Evolutionary conservation across 2,113 vertebrate genomes (phyloP).

Genomic region (Phocoena phocoena): DNA sequence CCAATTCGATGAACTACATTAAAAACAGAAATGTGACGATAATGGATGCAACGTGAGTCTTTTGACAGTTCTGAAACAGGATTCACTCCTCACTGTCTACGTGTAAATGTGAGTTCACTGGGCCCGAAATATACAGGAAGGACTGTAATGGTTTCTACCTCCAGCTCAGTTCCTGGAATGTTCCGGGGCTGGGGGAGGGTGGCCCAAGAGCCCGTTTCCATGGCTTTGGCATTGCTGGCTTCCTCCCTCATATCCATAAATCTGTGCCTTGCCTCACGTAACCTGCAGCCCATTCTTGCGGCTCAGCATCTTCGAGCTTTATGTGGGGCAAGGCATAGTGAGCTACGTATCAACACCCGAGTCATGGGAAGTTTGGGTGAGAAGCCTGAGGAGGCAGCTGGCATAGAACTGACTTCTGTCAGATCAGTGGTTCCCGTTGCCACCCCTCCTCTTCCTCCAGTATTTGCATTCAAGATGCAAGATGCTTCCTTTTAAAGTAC

Average conservation of each 20-base stretch:
- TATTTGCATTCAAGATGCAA: not conserved
- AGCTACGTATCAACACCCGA: not conserved
- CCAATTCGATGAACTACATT: constrained; percentile 38
- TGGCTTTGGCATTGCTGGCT: not conserved
- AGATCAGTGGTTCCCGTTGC: rapidly evolving
- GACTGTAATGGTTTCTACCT: not conserved
- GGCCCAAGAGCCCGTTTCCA: not conserved
- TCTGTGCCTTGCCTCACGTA: not conserved
- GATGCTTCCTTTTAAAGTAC: not conserved
- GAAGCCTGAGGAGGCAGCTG: not conserved
- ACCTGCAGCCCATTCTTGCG: not conserved
- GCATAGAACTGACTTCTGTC: rapidly evolving
- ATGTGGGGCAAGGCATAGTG: not conserved
- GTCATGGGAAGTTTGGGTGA: not conserved
- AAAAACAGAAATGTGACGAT: constrained; percentile 27
- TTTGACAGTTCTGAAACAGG: constrained; percentile 63
- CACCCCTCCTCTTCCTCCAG: not conserved
- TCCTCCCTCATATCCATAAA: not conserved
- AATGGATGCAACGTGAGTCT: constrained; percentile 5
- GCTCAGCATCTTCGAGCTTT: not conserved
- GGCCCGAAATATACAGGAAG: not conserved
- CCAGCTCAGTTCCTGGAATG: not conserved
- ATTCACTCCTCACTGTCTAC: constrained; percentile 26
- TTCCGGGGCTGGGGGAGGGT: too few relatives aligned
- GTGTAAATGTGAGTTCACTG: constrained; percentile 14